phyloP scores from a whole-genome alignment of 2,888 invertebrate genomes.

The Dolomedes plantarius region DNA sequence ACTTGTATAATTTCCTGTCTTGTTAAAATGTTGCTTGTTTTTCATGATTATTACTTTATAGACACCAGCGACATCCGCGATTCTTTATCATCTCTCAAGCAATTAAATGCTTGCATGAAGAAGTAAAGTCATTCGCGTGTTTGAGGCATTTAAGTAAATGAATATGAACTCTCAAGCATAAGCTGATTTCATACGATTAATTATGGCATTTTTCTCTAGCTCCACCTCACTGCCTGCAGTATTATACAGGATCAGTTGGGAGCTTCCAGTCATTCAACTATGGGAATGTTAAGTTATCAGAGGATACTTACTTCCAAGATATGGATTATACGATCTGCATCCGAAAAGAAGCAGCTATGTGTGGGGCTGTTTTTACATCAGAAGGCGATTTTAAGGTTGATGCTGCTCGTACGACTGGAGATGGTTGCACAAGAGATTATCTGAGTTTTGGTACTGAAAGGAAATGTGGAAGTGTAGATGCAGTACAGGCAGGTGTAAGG shows the following conservation, averaged over 20 bases:
- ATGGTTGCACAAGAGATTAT: conserved; percentile 31
- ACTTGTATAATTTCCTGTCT: too few species aligned
- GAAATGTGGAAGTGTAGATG: conserved; percentile 36
- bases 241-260: conserved; percentile 87
- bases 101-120: too few species aligned
- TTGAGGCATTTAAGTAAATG: too few species aligned
- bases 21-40: too few species aligned
- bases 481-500: conserved; percentile 5
- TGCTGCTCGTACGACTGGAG: neutral
- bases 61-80: too few species aligned
- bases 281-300: conserved; percentile 79
- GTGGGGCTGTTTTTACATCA: conserved; percentile 76
- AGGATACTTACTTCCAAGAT: conserved; percentile 44
- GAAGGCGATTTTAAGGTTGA: conserved; percentile 54
- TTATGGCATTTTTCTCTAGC: conserved; percentile 58
- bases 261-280: conserved; percentile 90
- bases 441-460: conserved; percentile 35
- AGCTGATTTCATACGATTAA: too few species aligned
- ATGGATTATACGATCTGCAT: conserved; percentile 93
- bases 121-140: too few species aligned
- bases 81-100: too few species aligned
- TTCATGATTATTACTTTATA: too few species aligned
- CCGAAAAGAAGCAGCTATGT: conserved; percentile 89
- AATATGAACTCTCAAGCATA: too few species aligned
- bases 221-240: conserved; percentile 82